Evolutionary conservation across 2,888 invertebrate species (phyloP), one percentile per base, ranked within the genome.

Genomic region (Sphaeridia pumilis): DNA sequence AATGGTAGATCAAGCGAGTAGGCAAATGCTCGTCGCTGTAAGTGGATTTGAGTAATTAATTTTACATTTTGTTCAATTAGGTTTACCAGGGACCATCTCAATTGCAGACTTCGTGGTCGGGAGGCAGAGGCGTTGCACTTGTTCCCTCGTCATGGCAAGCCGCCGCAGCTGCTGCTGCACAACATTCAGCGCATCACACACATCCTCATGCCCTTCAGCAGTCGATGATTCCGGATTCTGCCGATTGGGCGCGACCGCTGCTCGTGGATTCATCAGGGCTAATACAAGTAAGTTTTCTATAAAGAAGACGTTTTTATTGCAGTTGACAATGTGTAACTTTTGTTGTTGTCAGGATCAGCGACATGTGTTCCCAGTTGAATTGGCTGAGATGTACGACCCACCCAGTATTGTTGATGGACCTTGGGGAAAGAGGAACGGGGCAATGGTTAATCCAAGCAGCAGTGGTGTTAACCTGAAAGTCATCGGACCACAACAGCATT

Each of bases 1-100:
- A 46, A 88, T 93, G 76, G 87, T 93, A 46, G 87, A 87, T 67
- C 88, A 87, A 61, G 80, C 81, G 59, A 84, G 84, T 24, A 76
- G 84, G 61, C 83, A 84, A 69, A 86, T 86, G 82, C 71, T 87
- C 56, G 72, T 85, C 35, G 82, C 84, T 43, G 80, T 79, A 72
- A 71, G 74, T 69, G 38, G 42, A 34, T 10, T 31, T n/a, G n/a
- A 31, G 14, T 31, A 31, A 31, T 31, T 7, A 31, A 31, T 31
- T 14, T 10, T 31, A 31, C 7, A 31, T 10, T 31, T n/a, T n/a
- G n/a, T n/a, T n/a, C n/a, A n/a, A n/a, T n/a, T n/a, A n/a, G n/a
- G n/a, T n/a, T n/a, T n/a, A n/a, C n/a, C n/a, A n/a, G n/a, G n/a
- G n/a, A n/a, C n/a, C n/a, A n/a, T 20, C 20, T 31, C 80, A 80